A percentile compares a stretch with the other conserved stretches of the same genome.
These are phyloP conservation scores for Neodiprion virginianus DNA, from an alignment of 1,140 invertebrate genomes.

Conservation along the genomic window DNA sequence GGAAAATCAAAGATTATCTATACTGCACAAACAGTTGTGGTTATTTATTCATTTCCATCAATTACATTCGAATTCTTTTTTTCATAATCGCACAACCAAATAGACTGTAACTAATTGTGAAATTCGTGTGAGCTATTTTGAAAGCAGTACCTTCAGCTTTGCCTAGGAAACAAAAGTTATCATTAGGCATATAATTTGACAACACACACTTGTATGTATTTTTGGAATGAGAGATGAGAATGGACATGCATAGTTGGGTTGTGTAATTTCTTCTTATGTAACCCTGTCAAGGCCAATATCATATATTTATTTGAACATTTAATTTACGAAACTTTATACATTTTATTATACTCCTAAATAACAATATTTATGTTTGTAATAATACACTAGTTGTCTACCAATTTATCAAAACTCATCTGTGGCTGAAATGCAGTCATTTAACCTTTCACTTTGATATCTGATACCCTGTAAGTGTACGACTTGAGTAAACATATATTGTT, in stretches of 20 bases:
- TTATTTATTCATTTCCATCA: too few species aligned
- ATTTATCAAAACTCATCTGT: too few species aligned
- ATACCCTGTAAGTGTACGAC: constrained; percentile 23
- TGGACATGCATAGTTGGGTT: background rate
- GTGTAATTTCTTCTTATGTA: constrained; percentile 6
- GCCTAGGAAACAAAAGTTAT: constrained; percentile 8
- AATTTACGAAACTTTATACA: background rate
- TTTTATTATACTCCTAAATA: too few species aligned
- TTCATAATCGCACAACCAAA: too few species aligned
- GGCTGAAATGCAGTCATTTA: too few species aligned
- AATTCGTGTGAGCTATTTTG: background rate
- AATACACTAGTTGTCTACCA: too few species aligned
- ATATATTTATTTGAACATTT: background rate
- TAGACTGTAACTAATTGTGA: background rate
- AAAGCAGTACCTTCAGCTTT: background rate
- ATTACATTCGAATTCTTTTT: too few species aligned
- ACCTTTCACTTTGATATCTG: too few species aligned
- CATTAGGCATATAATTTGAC: background rate
- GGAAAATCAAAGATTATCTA: too few species aligned
- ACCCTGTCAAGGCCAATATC: background rate
- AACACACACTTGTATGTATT: background rate
- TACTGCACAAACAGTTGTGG: too few species aligned
- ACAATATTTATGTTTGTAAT: too few species aligned
- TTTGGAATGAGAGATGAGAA: constrained; percentile 1
- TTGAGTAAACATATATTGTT: constrained; percentile 27